Evolutionary conservation across 2,113 vertebrate species (phyloP).

Genomic region (Camelus dromedarius): DNA sequence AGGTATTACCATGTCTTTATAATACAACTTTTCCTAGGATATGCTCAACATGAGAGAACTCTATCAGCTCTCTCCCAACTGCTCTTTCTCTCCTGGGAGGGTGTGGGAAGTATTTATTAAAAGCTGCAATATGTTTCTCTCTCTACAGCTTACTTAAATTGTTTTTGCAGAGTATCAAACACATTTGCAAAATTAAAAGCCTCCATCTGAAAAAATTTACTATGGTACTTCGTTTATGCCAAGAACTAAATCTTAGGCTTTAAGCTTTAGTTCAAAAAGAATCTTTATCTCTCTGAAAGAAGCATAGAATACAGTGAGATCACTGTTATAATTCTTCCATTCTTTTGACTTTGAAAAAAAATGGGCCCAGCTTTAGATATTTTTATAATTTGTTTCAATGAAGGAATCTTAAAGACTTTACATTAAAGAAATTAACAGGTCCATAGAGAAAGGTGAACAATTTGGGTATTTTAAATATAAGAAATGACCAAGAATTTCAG

Average conservation of each 20-base stretch:
- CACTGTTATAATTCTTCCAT: background rate
- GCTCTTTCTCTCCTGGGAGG: background rate
- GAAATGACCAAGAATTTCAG: background rate
- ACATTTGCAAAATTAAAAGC: slow-evolving; percentile 68
- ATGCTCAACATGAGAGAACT: background rate
- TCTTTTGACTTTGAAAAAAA: background rate
- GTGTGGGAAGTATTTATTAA: slow-evolving; percentile 62
- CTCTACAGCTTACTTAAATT: slow-evolving; percentile 62
- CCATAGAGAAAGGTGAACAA: background rate
- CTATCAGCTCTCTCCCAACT: slow-evolving; percentile 27
- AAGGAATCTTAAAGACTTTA: slow-evolving; percentile 4
- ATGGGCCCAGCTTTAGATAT: background rate
- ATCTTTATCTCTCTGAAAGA: slow-evolving; percentile 29
- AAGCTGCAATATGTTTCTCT: slow-evolving; percentile 62
- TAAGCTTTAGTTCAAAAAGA: slow-evolving; percentile 38
- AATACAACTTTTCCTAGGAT: background rate
- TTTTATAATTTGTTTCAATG: background rate
- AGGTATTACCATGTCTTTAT: background rate
- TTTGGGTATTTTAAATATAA: slow-evolving; percentile 47
- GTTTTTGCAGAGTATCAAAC: slow-evolving; percentile 47
- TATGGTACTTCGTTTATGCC: slow-evolving; percentile 38
- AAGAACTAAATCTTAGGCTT: slow-evolving; percentile 56
- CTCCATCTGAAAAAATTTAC: slow-evolving; percentile 45
- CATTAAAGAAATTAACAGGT: slow-evolving; percentile 51
- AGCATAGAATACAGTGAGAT: background rate